Evolutionary conservation across 2,797 vertebrate genomes (phyloP).

Genomic region (Sphenodon punctatus): DNA sequence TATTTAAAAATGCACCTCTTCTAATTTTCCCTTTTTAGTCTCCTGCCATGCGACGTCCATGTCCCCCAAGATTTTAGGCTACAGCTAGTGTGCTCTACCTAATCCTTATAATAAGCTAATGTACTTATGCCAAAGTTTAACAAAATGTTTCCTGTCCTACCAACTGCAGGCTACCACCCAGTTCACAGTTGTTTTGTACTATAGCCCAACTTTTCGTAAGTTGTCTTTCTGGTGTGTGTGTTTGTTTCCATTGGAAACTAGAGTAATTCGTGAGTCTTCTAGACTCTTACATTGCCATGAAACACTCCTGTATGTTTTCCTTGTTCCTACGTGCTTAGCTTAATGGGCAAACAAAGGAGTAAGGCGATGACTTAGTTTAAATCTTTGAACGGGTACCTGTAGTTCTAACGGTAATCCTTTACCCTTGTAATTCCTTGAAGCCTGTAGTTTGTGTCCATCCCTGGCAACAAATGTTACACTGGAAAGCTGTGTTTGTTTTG

Average conservation of each 20-base stretch:
- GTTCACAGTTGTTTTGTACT: constrained; percentile 13
- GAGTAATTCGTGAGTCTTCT: not conserved
- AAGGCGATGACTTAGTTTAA: constrained; percentile 10
- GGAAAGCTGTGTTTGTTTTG: rapidly evolving
- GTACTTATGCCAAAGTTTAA: no score
- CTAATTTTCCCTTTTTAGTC: not conserved
- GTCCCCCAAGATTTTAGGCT: no score
- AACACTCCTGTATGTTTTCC: not conserved
- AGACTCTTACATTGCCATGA: not conserved
- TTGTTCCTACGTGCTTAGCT: constrained; percentile 17
- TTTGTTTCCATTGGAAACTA: constrained; percentile 4
- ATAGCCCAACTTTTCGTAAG: constrained; percentile 29
- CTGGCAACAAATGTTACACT: constrained; percentile 9
- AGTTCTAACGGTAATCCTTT: constrained; percentile 4
- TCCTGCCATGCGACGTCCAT: no score
- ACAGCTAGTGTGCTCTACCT: no score
- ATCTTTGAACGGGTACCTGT: constrained; percentile 25
- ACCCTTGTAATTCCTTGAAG: constrained; percentile 21
- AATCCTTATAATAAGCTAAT: no score
- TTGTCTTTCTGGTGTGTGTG: not conserved
- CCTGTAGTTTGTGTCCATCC: not conserved
- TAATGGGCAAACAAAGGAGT: constrained; percentile 44
- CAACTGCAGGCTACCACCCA: constrained; percentile 26
- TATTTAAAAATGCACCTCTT: not conserved
- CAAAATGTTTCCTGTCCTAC: constrained; percentile 54